Evolutionary conservation across 2,113 vertebrate genomes (phyloP).

Genomic region (Dromaius novaehollandiae): DNA sequence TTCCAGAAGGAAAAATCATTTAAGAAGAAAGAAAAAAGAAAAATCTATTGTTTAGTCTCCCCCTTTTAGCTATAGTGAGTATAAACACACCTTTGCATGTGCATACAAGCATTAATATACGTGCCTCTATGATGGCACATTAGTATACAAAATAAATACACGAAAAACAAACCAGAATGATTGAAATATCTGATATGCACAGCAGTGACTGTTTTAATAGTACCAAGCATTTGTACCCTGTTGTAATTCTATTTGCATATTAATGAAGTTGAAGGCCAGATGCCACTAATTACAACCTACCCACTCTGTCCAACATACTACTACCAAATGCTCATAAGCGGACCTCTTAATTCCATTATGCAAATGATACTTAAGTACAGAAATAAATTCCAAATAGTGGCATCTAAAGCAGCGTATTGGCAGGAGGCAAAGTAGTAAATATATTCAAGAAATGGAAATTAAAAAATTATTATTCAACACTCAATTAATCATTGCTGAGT

Average conservation of each 20-base stretch:
- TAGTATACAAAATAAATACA: not conserved
- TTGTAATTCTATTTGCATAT: conserved; percentile 91
- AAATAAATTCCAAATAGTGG: conserved; percentile 81
- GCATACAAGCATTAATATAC: not conserved
- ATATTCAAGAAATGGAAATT: conserved; percentile 78
- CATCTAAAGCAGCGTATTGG: conserved; percentile 76
- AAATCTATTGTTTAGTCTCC: not conserved
- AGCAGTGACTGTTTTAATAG: not conserved
- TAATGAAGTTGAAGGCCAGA: conserved; percentile 96
- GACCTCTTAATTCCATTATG: conserved; percentile 94
- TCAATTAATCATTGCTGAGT: conserved; percentile 72
- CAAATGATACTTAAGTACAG: conserved; percentile 86
- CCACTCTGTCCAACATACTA: conserved; percentile 88
- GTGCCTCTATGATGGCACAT: not conserved
- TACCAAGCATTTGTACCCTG: conserved; percentile 74
- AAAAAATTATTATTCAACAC: conserved; percentile 76
- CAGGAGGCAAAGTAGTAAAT: conserved; percentile 81
- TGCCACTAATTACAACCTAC: conserved; percentile 95
- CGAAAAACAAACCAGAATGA: not conserved
- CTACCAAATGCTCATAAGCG: conserved; percentile 84
- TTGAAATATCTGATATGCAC: not conserved
- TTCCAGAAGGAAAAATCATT: not conserved
- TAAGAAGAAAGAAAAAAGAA: not conserved
- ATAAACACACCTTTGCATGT: not conserved
- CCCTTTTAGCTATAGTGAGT: not conserved